phyloP scores from a whole-genome alignment of 1,140 invertebrate genomes.

The Charaxes varanes region DNA sequence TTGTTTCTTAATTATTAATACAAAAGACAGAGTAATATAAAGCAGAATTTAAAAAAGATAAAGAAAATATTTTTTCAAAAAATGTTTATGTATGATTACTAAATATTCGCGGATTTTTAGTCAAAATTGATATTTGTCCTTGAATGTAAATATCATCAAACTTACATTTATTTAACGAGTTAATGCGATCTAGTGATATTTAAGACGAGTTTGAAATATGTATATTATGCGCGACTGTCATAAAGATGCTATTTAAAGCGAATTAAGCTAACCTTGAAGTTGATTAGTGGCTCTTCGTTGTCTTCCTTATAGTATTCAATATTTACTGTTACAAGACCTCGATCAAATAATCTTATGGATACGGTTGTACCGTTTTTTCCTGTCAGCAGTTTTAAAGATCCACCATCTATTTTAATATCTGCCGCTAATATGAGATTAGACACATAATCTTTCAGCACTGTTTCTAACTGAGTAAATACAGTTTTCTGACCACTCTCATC shows the following conservation, averaged over 20 bases:
- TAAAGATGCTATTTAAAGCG: slow-evolving; percentile 19
- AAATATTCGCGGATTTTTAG: too few species aligned
- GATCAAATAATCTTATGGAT: slow-evolving; percentile 81
- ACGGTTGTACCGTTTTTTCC: slow-evolving; percentile 81
- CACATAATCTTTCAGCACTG: slow-evolving; percentile 80
- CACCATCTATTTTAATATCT: slow-evolving; percentile 78
- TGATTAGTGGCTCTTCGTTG: slow-evolving; percentile 80
- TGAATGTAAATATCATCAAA: too few species aligned
- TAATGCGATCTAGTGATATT: slow-evolving; percentile 1
- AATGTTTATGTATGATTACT: too few species aligned
- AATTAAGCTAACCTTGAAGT: slow-evolving; percentile 80
- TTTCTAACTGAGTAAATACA: slow-evolving; percentile 79
- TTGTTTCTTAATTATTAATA: too few species aligned
- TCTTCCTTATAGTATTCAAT: slow-evolving; percentile 87
- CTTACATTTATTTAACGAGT: too few species aligned
- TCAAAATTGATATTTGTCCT: too few species aligned
- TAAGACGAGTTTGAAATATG: background rate
- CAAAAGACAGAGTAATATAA: too few species aligned
- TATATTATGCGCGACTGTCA: background rate
- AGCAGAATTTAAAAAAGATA: too few species aligned
- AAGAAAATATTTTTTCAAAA: too few species aligned
- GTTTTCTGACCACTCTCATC: slow-evolving; percentile 79
- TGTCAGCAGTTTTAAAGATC: slow-evolving; percentile 79
- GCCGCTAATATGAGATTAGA: slow-evolving; percentile 78
- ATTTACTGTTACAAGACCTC: slow-evolving; percentile 85